Evolutionary conservation across 1,140 invertebrate species (phyloP), one percentile per base, ranked within the genome.

Genomic region (Pteromalus puparum): DNA sequence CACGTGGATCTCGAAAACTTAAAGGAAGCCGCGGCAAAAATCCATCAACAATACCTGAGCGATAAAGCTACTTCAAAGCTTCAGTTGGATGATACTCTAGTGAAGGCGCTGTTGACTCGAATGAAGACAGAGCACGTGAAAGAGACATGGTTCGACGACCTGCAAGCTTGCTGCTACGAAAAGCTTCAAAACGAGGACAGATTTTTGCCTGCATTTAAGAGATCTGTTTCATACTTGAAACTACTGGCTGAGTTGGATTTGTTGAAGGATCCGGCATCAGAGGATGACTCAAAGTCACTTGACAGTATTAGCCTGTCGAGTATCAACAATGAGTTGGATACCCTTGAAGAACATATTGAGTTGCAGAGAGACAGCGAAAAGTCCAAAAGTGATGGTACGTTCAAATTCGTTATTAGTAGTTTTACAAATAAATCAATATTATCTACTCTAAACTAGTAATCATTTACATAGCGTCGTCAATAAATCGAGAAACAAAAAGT

Each of bases 81-180:
- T 6, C 93, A 94, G 85, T 88, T 97, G 12, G 96, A 96, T 83
- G 95, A 96, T 85, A 89, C 89, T 68, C 89, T 97, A 12, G 93
- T 96, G 1, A 95, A 96, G 82, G 94, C 93, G 88, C 93, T 97
- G 53, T 88, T 96, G 28, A 93, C 93, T 80, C 94, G 95, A 87
- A 95, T 97, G 82, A 95, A 95, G 87, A 95, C 94, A 84, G 95
- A 96, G 85, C 87, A 90, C 3, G 93, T 96, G 15, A 94, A 94
- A 72, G 96, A 97, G 86, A 93, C 92, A 5, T 97, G 97, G 95
- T 99, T 99, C 93, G 97, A 98, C 91, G 96, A 97, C 82, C 94
- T 97, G 15, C 96, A 98, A 91, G 92, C 94, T 80, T 94, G 94
- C 75, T 94, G 97, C 38, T 95, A 95, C 79, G 95, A 95, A 26